Conservation (phyloP, 1,140 invertebrate species). For the Papilio helenus region DNA sequence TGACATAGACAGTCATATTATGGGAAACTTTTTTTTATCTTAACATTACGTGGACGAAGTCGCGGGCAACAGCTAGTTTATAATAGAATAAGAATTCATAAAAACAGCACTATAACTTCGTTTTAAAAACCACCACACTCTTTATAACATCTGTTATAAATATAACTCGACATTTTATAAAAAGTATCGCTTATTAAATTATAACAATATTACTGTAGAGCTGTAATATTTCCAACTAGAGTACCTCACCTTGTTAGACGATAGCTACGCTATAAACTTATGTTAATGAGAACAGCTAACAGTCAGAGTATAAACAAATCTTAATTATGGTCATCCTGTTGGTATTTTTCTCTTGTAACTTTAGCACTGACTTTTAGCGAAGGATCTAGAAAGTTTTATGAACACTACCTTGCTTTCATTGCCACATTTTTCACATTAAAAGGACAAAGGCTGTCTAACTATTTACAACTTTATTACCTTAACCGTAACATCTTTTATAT, state of each 20-base stretch:
- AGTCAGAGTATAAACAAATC: conserved; percentile 13
- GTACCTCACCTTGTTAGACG: conserved; percentile 26
- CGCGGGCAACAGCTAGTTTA: no score
- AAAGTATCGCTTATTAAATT: conserved; percentile 19
- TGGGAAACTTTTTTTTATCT: no score
- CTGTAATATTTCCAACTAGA: conserved; percentile 20
- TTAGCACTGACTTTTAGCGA: neutral
- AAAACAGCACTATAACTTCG: no score
- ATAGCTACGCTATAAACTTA: conserved; percentile 15
- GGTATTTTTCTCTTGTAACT: conserved; percentile 5
- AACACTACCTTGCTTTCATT: neutral
- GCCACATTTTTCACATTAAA: neutral
- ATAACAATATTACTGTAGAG: neutral
- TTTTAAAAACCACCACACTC: no score
- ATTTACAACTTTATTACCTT: neutral
- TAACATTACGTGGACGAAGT: no score
- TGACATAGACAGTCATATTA: no score
- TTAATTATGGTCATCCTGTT: conserved; percentile 24
- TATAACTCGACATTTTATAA: neutral
- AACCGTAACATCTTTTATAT: neutral
- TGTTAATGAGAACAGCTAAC: conserved; percentile 28
- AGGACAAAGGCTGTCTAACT: neutral
- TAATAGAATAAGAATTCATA: no score
- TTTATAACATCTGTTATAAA: neutral
- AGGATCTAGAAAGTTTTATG: neutral